Base-by-base conservation (phyloP, 2,797 vertebrate genomes). In the Glyptemys insculpta region DNA sequence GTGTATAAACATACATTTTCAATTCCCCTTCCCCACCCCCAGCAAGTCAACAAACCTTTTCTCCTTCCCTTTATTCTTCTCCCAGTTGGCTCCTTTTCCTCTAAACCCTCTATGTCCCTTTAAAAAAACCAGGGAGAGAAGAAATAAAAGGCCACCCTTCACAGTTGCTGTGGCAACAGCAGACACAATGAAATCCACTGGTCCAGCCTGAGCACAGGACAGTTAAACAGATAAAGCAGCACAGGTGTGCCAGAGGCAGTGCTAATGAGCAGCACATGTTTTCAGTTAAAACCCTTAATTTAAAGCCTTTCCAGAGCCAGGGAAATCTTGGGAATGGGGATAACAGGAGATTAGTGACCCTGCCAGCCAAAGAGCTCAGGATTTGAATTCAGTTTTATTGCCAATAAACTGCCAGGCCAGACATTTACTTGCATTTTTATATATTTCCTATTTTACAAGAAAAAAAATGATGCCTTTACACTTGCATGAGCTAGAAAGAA, bases 211-310 rank as follows among this genome's bases (percentile, higher is more conserved):
- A 89, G 34, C 2, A 81, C 81, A 93, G 41, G 4, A 72, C 65
- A 68, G 34, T 87, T 93, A 57, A 84, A 37, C 31, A 31, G 4
- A 5, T 84, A 12, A 92, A 81, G 90, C 7, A 27, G 83, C 74
- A 89, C 84, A 96, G 92, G 95, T 96, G 91, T 93, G 56, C 57
- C 47, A 74, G 25, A 15, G 94, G 37, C 83, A 89, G 6, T 88
- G 74, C 89, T 97, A 97, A 97, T 90, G 79, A 96, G 86, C 41
- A 91, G 65, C 88, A 88, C 92, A 91, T 84, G 86, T 86, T 94
- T 95, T 92, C 79, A 90, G 65, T 92, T 91, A 95, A 95, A 96
- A 50, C 2, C 3, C 52, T 86, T 95, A 93, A 97, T 96, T 94
- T 95, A 83, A 90, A 95, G 57, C 44, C 29, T 90, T 53, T 89